Evolutionary conservation across 2,797 vertebrate genomes (phyloP), one percentile per base, ranked within the genome.

Genomic region (Acanthurus leucopareius): DNA sequence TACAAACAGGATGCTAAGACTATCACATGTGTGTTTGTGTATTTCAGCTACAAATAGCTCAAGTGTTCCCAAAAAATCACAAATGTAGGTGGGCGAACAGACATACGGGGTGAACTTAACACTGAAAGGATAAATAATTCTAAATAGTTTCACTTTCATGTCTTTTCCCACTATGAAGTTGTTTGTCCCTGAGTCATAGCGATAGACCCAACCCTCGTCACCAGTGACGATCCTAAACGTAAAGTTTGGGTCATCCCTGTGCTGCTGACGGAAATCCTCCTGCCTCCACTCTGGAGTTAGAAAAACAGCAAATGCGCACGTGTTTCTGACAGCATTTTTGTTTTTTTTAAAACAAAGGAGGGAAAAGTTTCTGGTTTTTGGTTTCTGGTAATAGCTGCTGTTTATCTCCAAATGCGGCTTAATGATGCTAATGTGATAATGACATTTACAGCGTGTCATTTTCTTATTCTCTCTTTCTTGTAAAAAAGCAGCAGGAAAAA

Each of bases 391-490:
- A 84, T n/a, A 57, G 56, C 49, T 73, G 67, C 78, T 71, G 70
- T 67, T 84, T 82, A 85, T 91, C 79, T 83, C 57, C 19, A 51
- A 77, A 70, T 71, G 71, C 44, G 38, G 52, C 53, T 59, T 19
- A 53, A 68, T 67, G 10, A 60, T 54, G 19, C 60, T 77, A 83
- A 91, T 84, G 80, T 88, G 86, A 88, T 88, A 86, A 93, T 90
- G 69, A 86, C 19, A 86, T 82, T 80, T 88, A 81, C 84, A 90
- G 81, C 22, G 38, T 54, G 25, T 66, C 61, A 56, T 83, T 82
- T 74, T 73, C 73, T 67, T 59, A 45, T 86, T 85, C 86, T 56
- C 54, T 22, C 13, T 35, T 71, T 48, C 44, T 58, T 45, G 32
- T 42, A 65, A 61, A 77, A 35, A 52, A 49, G 3, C 69, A 67